Conservation (phyloP, 2,113 vertebrate species). For the Oryzias melastigma region DNA sequence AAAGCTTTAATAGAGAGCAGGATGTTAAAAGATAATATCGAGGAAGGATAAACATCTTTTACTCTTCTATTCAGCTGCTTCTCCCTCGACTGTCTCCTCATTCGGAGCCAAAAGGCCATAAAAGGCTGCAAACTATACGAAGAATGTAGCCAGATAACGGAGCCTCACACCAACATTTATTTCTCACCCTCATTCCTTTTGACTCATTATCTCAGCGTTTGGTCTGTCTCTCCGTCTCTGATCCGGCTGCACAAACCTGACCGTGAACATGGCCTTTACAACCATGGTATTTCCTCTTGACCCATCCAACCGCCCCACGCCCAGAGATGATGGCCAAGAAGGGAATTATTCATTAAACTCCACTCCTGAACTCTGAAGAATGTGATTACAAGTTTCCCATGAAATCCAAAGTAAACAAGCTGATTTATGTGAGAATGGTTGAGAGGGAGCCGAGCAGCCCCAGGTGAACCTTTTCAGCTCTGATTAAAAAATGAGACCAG, state of each 20-base stretch:
- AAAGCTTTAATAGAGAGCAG: slow-evolving; percentile 18
- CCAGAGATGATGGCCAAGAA: slow-evolving; percentile 17
- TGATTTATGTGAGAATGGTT: neutral
- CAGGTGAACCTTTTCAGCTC: neutral
- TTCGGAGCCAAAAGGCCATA: slow-evolving; percentile 39
- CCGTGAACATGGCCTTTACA: slow-evolving; percentile 30
- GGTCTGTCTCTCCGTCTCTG: slow-evolving; percentile 5
- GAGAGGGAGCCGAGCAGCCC: neutral
- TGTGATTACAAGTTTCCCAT: slow-evolving; percentile 1
- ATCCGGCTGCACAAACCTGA: slow-evolving; percentile 28
- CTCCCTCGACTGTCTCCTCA: slow-evolving; percentile 9
- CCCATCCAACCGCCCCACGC: slow-evolving; percentile 24
- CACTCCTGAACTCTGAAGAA: slow-evolving; percentile 5
- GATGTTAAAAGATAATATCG: neutral
- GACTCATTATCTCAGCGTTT: slow-evolving; percentile 24
- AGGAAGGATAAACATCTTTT: slow-evolving; percentile 22
- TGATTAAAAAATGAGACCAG: neutral
- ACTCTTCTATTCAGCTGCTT: slow-evolving; percentile 1
- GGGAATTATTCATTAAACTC: slow-evolving; percentile 28
- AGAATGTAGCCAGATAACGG: slow-evolving; percentile 43
- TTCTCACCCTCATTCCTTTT: slow-evolving; percentile 20
- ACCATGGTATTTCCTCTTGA: slow-evolving; percentile 42
- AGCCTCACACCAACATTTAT: slow-evolving; percentile 18
- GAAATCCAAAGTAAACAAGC: neutral
- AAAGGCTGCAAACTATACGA: slow-evolving; percentile 47